Base-by-base conservation (phyloP, 2,797 vertebrate species). In the Pterois miles region DNA sequence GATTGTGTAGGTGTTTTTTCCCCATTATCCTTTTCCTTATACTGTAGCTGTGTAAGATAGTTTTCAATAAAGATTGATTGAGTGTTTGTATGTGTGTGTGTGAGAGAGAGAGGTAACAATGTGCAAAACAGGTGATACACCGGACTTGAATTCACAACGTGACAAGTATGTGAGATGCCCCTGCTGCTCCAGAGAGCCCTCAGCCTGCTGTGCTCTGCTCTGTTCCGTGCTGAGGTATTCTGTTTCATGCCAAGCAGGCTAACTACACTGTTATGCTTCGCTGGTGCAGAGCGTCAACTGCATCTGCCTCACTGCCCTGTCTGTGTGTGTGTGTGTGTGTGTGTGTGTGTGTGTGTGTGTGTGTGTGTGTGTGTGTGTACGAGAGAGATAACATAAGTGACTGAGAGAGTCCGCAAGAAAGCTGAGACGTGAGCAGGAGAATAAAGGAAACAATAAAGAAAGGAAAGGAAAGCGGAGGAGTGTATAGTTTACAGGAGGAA, bases 221-320 rank as follows among this genome's bases (percentile, higher is more conserved):
- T 83, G 69, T 86, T 88, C 75, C 82, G 73, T 89, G 88, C 81
- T 84, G 79, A 83, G 82, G 88, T 58, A 33, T 91, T 91, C 86
- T 88, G 88, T 88, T 92, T 90, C 86, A 89, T 89, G 92, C 91
- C 91, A 92, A 87, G 87, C 87, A 82, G 90, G 88, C 91, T 92
- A 94, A 94, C 89, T 89, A 86, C 88, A 81, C 88, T 76, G 91
- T 89, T 86, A 85, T 86, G 91, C 89, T 93, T 88, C 88, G 68
- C 78, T 90, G 91, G 78, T 90, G 89, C 93, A 94, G 88, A 92
- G 92, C 81, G 74, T 88, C 88, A 80, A 66, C 82, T 67, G 86
- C 91, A 91, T 93, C 87, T 93, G 91, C 87, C 80, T 33, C 70
- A 68, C 82, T 78, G 80, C 67, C 68, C 77, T 65, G 63, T 69